phyloP scores from a whole-genome alignment of 2,888 invertebrate species.

The Pseudoips prasinana region DNA sequence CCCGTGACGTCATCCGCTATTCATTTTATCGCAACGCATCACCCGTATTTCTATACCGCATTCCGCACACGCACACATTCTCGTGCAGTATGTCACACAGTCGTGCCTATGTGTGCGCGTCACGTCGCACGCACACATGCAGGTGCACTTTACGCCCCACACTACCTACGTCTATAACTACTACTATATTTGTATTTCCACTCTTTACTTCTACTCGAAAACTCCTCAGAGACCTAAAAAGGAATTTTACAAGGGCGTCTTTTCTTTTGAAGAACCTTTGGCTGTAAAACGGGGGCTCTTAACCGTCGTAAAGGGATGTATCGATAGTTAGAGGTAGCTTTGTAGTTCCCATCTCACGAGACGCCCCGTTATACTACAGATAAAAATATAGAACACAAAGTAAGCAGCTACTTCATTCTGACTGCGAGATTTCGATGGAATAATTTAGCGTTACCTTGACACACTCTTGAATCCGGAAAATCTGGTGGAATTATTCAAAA shows the following conservation, averaged over 20 bases:
- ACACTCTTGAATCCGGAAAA: conserved; percentile 25
- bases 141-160: conserved; percentile 49
- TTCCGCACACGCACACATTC: conserved; percentile 59
- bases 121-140: conserved; percentile 59
- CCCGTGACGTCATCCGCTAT: conserved; percentile 48
- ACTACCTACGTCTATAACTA: conserved; percentile 49
- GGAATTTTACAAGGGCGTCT: conserved; percentile 71
- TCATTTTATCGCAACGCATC: conserved; percentile 42
- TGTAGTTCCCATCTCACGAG: conserved; percentile 55
- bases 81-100: too few relatives aligned
- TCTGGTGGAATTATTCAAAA: conserved; percentile 27
- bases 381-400: conserved; percentile 31
- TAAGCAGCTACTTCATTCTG: conserved; percentile 27
- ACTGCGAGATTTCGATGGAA: conserved; percentile 20
- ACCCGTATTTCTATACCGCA: conserved; percentile 46
- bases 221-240: conserved; percentile 75
- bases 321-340: conserved; percentile 57
- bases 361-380: conserved; percentile 47
- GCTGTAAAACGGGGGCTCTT: conserved; percentile 62
- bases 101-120: conserved; percentile 32
- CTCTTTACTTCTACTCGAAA: conserved; percentile 45
- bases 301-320: conserved; percentile 56
- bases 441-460: conserved; percentile 32
- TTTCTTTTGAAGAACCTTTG: conserved; percentile 70
- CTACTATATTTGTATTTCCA: conserved; percentile 44